These are phyloP conservation scores for Gobio gobio DNA, from an alignment of 2,113 vertebrate species.

Conservation along the genomic window DNA sequence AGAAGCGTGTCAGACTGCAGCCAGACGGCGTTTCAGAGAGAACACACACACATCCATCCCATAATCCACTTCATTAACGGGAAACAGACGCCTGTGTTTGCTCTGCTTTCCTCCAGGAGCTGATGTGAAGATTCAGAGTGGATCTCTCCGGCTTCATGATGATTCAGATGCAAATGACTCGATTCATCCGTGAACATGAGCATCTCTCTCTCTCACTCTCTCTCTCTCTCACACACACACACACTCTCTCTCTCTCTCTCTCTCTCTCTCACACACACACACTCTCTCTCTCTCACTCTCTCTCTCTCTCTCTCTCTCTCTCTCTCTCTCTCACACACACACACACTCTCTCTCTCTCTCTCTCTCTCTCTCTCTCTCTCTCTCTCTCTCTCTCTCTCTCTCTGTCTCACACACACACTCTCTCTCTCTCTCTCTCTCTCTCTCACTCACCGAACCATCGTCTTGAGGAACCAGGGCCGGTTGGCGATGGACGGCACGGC, in stretches of 20 bases:
- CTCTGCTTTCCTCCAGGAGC: neutral
- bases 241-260: no score
- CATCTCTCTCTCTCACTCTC: neutral
- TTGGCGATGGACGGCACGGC: constrained; percentile 92
- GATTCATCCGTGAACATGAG: constrained; percentile 1
- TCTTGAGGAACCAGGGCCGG: constrained; percentile 96
- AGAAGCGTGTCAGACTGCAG: neutral
- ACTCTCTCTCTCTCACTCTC: no score
- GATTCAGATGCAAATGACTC: constrained; percentile 37
- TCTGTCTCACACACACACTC: no score
- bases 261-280: no score
- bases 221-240: no score
- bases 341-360: no score
- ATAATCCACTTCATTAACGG: neutral
- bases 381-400: no score
- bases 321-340: no score
- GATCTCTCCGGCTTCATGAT: neutral
- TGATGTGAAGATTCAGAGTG: neutral
- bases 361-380: no score
- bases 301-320: constrained; percentile 54
- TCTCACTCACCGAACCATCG: constrained; percentile 92
- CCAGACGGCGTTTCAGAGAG: neutral
- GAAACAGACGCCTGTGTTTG: neutral
- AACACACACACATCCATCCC: neutral
- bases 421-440: no score